phyloP scores from a whole-genome alignment of 2,888 invertebrate genomes.

The Auanema freiburgensis region DNA sequence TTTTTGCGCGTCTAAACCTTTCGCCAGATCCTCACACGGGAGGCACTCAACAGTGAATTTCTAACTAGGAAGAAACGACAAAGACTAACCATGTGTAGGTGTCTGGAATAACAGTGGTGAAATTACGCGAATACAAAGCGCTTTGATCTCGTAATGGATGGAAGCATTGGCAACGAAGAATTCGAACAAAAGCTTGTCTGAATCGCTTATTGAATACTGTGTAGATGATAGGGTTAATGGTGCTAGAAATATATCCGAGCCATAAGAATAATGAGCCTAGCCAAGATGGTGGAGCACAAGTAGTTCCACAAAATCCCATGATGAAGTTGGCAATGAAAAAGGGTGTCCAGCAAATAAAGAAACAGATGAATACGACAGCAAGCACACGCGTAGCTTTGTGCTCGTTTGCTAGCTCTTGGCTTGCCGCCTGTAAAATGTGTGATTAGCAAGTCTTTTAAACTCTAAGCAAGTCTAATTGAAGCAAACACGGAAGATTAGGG shows the following conservation, averaged over 20 bases:
- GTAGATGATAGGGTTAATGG: conserved; percentile 93
- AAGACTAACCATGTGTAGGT: conserved; percentile 53
- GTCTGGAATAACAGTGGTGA: conserved; percentile 50
- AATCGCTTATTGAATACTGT: conserved; percentile 93
- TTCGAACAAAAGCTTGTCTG: conserved; percentile 67
- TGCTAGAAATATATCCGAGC: conserved; percentile 90
- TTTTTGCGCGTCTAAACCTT: too few species aligned
- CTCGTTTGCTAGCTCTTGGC: conserved; percentile 67
- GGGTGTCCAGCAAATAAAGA: conserved; percentile 92
- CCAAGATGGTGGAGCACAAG: conserved; percentile 48
- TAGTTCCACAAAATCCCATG: conserved; percentile 75
- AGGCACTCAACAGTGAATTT: not conserved
- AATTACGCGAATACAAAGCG: conserved; percentile 46
- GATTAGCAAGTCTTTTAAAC: too few species aligned
- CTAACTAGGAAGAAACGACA: not conserved
- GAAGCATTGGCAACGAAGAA: conserved; percentile 55
- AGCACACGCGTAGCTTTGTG: conserved; percentile 94
- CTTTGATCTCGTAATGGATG: conserved; percentile 35
- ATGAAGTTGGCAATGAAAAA: conserved; percentile 87
- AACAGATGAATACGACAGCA: conserved; percentile 90
- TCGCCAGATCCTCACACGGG: too few species aligned
- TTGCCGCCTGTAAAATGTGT: conserved; percentile 33
- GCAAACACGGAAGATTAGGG: too few species aligned
- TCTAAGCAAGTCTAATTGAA: too few species aligned
- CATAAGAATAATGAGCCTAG: conserved; percentile 79